Percentiles rank a stretch among this genome's conserved stretches.
phyloP scores from a whole-genome alignment of 2,113 vertebrate species.

The Neopipo cinnamomea region DNA sequence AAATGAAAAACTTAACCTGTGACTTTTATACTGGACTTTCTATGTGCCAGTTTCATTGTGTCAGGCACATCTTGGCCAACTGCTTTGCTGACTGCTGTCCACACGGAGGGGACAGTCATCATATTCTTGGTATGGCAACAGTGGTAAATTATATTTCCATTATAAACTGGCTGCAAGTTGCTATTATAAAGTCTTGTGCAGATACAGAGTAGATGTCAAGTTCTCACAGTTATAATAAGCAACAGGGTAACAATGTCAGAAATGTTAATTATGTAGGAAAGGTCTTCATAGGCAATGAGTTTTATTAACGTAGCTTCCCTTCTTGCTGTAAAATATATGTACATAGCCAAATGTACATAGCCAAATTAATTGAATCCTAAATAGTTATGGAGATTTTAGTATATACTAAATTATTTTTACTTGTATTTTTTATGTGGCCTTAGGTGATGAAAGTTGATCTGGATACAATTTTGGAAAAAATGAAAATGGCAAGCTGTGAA shows the following conservation, averaged over 20 bases:
- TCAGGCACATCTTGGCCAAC: neutral
- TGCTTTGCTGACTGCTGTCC: neutral
- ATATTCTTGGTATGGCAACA: neutral
- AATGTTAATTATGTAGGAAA: neutral
- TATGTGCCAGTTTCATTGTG: neutral
- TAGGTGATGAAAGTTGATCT: conserved; percentile 66
- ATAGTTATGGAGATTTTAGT: neutral
- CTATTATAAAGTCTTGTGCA: neutral
- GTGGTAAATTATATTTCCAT: neutral
- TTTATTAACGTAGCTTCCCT: neutral
- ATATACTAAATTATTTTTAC: neutral
- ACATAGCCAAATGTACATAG: neutral
- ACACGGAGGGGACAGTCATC: neutral
- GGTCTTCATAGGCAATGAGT: neutral
- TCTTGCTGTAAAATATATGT: neutral
- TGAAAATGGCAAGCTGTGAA: conserved; percentile 69
- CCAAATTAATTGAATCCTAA: neutral
- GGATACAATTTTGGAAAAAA: conserved; percentile 57
- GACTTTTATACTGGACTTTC: neutral
- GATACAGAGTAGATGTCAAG: neutral
- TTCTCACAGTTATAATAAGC: neutral
- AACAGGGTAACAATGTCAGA: neutral
- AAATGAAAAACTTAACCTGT: neutral
- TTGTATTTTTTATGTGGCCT: neutral
- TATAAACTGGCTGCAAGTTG: neutral